phyloP scores from a whole-genome alignment of 23 tunicate genomes.

The Clavelina lepadiformis region DNA sequence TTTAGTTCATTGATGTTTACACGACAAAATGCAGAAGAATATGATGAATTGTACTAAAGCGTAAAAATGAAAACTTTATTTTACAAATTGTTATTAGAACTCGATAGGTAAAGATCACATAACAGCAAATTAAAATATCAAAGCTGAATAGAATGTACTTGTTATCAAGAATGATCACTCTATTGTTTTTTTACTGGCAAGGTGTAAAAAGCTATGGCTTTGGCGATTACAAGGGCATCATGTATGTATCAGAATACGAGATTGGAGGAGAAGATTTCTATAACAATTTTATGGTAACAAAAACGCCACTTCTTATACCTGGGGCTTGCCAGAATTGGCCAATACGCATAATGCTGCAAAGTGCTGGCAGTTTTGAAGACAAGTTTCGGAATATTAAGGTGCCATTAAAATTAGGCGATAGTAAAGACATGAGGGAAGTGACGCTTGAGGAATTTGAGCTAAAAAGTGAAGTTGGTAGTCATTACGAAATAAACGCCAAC shows the following conservation, averaged over 20 bases:
- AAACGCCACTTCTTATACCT: constrained; percentile 4
- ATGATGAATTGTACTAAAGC: too few species aligned
- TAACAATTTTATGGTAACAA: constrained; percentile 2
- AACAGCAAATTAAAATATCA: too few species aligned
- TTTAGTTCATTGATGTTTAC: too few species aligned
- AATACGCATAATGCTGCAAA: constrained; percentile 8
- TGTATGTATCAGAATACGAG: constrained; percentile 22
- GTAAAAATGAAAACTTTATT: too few species aligned
- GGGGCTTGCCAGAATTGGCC: constrained; percentile 24
- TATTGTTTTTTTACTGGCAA: too few species aligned
- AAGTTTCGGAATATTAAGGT: constrained; percentile 7
- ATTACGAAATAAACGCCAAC: neutral
- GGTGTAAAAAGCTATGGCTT: too few species aligned
- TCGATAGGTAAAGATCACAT: too few species aligned
- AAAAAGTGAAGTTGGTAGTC: neutral
- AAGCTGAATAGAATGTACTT: too few species aligned
- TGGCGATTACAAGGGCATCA: too few species aligned
- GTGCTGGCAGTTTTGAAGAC: neutral
- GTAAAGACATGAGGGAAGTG: neutral
- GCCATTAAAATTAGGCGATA: neutral
- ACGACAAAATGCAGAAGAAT: too few species aligned
- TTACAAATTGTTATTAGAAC: too few species aligned
- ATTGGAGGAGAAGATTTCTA: constrained; percentile 42
- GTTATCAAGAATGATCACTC: too few species aligned
- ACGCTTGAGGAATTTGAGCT: constrained; percentile 20